These are phyloP conservation scores for Scaptomyza caliginosa DNA, from an alignment of 2,888 invertebrate species.

Conservation along the genomic window DNA sequence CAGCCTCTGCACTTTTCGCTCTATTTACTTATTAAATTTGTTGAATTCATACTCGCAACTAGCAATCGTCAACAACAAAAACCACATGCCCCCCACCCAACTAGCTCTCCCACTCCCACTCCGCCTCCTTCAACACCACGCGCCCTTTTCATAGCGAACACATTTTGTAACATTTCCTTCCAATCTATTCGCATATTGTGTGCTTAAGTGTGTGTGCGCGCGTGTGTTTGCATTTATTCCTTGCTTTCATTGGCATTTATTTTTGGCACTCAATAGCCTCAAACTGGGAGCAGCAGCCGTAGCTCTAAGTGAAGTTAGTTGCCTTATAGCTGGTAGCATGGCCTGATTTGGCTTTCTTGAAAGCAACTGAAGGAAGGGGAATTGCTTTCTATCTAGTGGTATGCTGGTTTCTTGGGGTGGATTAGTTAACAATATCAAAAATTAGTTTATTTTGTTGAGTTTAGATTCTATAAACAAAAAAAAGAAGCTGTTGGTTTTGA, in stretches of 20 bases:
- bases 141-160: constrained; percentile 60
- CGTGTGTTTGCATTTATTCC: constrained; percentile 69
- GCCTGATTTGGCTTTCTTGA: constrained; percentile 55
- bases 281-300: neutral
- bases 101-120: too few relatives aligned
- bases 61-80: constrained; percentile 24
- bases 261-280: constrained; percentile 44
- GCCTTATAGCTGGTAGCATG: constrained; percentile 12
- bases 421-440: neutral
- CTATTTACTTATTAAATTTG: constrained; percentile 80
- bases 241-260: constrained; percentile 78
- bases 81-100: constrained; percentile 1
- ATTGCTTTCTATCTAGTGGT: neutral
- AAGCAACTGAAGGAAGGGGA: neutral
- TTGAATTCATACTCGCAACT: constrained; percentile 63
- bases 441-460: neutral
- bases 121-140: neutral
- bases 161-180: constrained; percentile 61
- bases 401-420: neutral
- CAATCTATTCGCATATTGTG: constrained; percentile 36
- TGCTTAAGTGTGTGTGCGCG: constrained; percentile 17
- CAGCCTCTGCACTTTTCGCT: constrained; percentile 47
- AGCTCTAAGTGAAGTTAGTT: constrained; percentile 43
- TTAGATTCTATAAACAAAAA: neutral
- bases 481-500: too few relatives aligned